Evolutionary conservation across 2,888 invertebrate genomes (phyloP).

Genomic region (Holacanthella duospinosa): DNA sequence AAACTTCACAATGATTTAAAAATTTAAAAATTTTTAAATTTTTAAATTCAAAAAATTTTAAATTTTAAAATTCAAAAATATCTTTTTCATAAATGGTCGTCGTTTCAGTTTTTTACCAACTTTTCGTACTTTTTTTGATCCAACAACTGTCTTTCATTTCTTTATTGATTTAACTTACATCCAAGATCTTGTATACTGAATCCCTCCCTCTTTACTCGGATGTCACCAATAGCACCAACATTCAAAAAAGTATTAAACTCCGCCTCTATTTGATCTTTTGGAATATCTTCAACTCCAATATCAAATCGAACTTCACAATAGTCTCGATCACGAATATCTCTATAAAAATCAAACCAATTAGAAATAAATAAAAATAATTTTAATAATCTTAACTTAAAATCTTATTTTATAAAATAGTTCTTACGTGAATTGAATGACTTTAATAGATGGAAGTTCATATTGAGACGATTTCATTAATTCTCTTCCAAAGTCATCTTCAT

Average conservation of each 20-base stretch:
- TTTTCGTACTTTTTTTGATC: neutral
- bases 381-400: neutral
- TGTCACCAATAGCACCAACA: slow-evolving; percentile 24
- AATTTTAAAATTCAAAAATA: too few species aligned
- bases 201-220: slow-evolving; percentile 24
- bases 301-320: slow-evolving; percentile 28
- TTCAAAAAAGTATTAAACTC: slow-evolving; percentile 25
- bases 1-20: too few species aligned
- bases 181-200: slow-evolving; percentile 30
- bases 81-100: neutral
- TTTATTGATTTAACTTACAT: too few species aligned
- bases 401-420: slow-evolving; percentile 14
- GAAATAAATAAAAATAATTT: neutral
- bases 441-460: slow-evolving; percentile 26
- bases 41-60: too few species aligned
- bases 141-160: too few species aligned
- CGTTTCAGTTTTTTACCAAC: neutral
- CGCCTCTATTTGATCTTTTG: slow-evolving; percentile 19
- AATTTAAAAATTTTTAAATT: too few species aligned
- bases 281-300: slow-evolving; percentile 22
- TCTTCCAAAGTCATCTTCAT: slow-evolving; percentile 28
- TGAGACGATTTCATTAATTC: slow-evolving; percentile 19
- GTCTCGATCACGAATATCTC: slow-evolving; percentile 28
- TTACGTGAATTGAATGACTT: slow-evolving; percentile 31
- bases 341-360: slow-evolving; percentile 11